A percentile compares a stretch with the other conserved stretches of the same genome.
Evolutionary conservation across 92 coral and sea anemone genomes (phyloP).

Genomic region (Galaxea fascicularis): DNA sequence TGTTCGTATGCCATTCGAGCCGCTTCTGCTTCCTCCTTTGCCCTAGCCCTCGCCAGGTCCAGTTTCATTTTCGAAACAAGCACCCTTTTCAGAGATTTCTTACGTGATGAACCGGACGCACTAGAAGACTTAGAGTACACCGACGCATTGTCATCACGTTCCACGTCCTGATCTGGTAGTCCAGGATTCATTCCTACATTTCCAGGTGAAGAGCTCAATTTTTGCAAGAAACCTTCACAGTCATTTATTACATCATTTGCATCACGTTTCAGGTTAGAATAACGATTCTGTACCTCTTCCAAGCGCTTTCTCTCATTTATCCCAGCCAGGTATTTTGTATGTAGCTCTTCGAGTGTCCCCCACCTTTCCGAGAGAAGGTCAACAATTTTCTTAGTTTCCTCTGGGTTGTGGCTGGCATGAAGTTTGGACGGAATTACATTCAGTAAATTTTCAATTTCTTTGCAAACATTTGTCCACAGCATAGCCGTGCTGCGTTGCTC

Average conservation of each 20-base stretch:
- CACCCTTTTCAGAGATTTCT: constrained; percentile 33
- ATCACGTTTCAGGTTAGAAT: constrained; percentile 18
- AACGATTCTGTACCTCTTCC: constrained; percentile 31
- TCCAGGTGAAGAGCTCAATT: constrained; percentile 18
- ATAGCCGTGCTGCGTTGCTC: constrained; percentile 45
- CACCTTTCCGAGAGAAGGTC: constrained; percentile 35
- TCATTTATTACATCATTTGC: background rate
- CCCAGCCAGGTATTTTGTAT: constrained; percentile 27
- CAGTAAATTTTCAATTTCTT: constrained; percentile 37
- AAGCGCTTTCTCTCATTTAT: constrained; percentile 54
- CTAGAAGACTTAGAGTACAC: background rate
- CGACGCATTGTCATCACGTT: constrained; percentile 7
- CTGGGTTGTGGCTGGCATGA: constrained; percentile 25
- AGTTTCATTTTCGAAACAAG: constrained; percentile 44
- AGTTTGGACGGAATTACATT: constrained; percentile 5
- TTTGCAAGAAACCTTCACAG: constrained; percentile 12
- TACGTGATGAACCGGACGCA: constrained; percentile 26
- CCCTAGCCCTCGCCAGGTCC: constrained; percentile 57
- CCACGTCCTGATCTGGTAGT: background rate
- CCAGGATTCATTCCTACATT: background rate
- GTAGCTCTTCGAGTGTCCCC: constrained; percentile 30
- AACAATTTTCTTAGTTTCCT: background rate
- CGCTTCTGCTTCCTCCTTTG: constrained; percentile 56
- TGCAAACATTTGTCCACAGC: constrained; percentile 26
- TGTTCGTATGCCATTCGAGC: constrained; percentile 38